Evolutionary conservation across 1,140 invertebrate genomes (phyloP).

Genomic region (Centruroides vittatus): DNA sequence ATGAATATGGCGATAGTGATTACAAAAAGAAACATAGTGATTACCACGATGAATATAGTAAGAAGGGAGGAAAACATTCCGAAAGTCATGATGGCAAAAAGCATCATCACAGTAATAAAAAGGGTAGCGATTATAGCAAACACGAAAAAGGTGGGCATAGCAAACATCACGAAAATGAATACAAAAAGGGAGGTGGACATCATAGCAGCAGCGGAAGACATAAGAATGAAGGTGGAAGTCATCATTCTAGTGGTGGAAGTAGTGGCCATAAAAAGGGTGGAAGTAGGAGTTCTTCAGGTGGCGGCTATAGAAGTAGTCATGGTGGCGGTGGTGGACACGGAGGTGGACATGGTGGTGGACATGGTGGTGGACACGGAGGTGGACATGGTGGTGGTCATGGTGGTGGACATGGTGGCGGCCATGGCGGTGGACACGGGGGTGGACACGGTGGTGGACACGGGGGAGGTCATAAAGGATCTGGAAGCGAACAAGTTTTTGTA

Average conservation of each 20-base stretch:
- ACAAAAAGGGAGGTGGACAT: neutral
- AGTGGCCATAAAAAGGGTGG: neutral
- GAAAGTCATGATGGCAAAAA: constrained; percentile 7
- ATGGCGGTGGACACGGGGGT: neutral
- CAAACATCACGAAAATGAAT: constrained; percentile 1
- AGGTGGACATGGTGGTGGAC: neutral
- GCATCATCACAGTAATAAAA: constrained; percentile 4
- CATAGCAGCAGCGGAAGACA: neutral
- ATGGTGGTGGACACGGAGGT: neutral
- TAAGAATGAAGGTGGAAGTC: neutral
- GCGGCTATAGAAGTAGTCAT: neutral
- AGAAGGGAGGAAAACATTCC: neutral
- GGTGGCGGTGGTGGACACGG: neutral
- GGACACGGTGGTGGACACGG: neutral
- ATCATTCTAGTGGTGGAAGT: neutral
- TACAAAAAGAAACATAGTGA: constrained; percentile 12
- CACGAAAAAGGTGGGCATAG: constrained; percentile 5
- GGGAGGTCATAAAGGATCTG: neutral
- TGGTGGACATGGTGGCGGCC: neutral
- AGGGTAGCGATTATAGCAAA: constrained; percentile 7
- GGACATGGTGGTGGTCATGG: neutral
- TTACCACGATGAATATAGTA: constrained; percentile 4
- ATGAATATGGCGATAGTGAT: constrained; percentile 13
- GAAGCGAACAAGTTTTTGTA: neutral
- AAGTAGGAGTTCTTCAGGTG: neutral